phyloP scores from a whole-genome alignment of 2,113 vertebrate species.

The Cercopithecus mona region DNA sequence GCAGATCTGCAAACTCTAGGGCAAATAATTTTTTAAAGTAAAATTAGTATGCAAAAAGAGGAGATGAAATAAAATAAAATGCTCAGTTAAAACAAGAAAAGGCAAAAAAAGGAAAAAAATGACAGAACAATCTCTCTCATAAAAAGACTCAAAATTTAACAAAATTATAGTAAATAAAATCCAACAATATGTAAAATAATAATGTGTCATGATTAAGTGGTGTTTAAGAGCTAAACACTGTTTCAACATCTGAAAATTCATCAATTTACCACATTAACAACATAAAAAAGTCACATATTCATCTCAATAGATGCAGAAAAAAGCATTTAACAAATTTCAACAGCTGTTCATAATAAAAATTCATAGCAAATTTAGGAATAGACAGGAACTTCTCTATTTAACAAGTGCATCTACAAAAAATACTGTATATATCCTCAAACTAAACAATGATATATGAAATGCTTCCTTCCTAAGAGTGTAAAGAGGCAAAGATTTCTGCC shows the following conservation, averaged over 20 bases:
- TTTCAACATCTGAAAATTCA: neutral
- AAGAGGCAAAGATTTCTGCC: neutral
- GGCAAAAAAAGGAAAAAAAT: neutral
- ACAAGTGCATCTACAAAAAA: neutral
- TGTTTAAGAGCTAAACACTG: neutral
- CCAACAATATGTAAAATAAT: neutral
- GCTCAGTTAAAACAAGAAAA: neutral
- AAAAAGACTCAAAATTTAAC: neutral
- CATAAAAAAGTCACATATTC: neutral
- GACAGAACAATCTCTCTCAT: neutral
- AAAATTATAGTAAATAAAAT: neutral
- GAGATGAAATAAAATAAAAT: conserved; percentile 5
- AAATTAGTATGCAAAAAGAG: neutral
- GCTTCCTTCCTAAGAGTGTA: neutral
- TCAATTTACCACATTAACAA: neutral
- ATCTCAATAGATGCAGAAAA: neutral
- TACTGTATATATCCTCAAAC: neutral
- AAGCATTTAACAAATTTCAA: neutral
- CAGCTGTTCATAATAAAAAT: neutral
- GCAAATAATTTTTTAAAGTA: neutral
- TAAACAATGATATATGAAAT: neutral
- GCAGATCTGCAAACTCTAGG: neutral
- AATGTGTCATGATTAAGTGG: neutral
- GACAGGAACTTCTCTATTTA: neutral
- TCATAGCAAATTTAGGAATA: neutral